Evolutionary conservation across 1,140 invertebrate species (phyloP).

Genomic region (Diachasma alloeum): DNA sequence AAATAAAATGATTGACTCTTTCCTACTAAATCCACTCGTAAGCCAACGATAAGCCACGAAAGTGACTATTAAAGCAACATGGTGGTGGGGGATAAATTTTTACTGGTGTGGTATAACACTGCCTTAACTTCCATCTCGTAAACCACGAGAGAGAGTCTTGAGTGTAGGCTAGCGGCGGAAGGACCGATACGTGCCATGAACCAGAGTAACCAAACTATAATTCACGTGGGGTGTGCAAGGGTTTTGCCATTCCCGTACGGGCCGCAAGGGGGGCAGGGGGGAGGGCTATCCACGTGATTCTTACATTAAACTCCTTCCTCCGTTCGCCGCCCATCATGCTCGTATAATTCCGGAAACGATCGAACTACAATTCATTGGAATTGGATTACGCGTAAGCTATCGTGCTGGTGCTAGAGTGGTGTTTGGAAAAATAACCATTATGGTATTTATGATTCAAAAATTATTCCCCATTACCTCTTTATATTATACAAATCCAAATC

Average conservation of each 20-base stretch:
- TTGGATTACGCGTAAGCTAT: not conserved
- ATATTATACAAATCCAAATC: too few relatives aligned
- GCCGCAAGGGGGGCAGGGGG: slow-evolving; percentile 23
- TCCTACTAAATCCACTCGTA: not conserved
- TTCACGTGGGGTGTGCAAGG: slow-evolving; percentile 37
- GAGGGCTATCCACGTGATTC: slow-evolving; percentile 29
- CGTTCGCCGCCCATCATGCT: slow-evolving; percentile 24
- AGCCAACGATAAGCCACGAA: slow-evolving; percentile 10
- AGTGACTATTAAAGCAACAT: slow-evolving; percentile 22
- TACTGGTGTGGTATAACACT: slow-evolving; percentile 25
- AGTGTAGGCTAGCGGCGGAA: slow-evolving; percentile 31
- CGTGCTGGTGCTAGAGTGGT: not conserved
- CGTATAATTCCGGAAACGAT: slow-evolving; percentile 35
- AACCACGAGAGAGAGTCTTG: slow-evolving; percentile 18
- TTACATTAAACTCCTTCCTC: slow-evolving; percentile 33
- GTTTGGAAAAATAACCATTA: too few relatives aligned
- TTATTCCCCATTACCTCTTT: too few relatives aligned
- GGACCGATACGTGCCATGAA: slow-evolving; percentile 40
- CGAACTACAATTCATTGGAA: slow-evolving; percentile 38
- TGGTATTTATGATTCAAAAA: too few relatives aligned
- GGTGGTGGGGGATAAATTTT: slow-evolving; percentile 25
- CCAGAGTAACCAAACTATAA: slow-evolving; percentile 41
- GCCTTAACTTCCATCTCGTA: slow-evolving; percentile 32
- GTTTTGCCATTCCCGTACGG: slow-evolving; percentile 36
- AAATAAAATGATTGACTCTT: slow-evolving; percentile 13